Evolutionary conservation across 1,140 invertebrate species (phyloP).

Genomic region (Dinoponera quadriceps): DNA sequence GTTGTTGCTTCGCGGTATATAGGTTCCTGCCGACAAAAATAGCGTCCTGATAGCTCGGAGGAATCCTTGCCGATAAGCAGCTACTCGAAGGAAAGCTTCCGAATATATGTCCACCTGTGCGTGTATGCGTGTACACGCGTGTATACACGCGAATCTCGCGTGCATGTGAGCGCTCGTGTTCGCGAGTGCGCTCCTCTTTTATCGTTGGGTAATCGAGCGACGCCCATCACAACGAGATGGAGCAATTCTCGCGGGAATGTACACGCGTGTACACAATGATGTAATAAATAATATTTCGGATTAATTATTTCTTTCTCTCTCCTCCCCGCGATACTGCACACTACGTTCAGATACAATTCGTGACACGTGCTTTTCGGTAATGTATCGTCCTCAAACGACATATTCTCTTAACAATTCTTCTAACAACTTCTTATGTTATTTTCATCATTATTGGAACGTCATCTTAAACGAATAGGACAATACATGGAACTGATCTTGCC

Average conservation of each 20-base stretch:
- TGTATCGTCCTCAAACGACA: no score
- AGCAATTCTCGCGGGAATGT: constrained; percentile 15
- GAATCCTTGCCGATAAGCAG: constrained; percentile 57
- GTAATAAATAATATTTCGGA: neutral
- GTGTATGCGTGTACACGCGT: no score
- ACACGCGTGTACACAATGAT: neutral
- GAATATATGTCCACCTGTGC: no score
- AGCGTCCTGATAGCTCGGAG: constrained; percentile 82
- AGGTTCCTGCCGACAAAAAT: constrained; percentile 83
- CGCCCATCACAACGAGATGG: constrained; percentile 22
- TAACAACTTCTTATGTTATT: neutral
- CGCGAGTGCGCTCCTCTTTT: constrained; percentile 5
- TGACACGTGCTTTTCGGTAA: no score
- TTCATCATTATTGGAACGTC: neutral
- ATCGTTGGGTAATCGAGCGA: constrained; percentile 29
- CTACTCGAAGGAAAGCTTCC: constrained; percentile 28
- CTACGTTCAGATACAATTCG: no score
- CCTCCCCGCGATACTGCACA: no score
- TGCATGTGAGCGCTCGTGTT: neutral
- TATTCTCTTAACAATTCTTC: no score
- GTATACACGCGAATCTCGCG: no score
- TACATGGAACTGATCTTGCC: neutral
- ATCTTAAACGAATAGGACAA: neutral
- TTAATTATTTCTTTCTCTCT: no score
- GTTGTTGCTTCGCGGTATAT: constrained; percentile 77